Base-by-base conservation (phyloP, 2,113 vertebrate genomes). In the Melierax canorus region DNA sequence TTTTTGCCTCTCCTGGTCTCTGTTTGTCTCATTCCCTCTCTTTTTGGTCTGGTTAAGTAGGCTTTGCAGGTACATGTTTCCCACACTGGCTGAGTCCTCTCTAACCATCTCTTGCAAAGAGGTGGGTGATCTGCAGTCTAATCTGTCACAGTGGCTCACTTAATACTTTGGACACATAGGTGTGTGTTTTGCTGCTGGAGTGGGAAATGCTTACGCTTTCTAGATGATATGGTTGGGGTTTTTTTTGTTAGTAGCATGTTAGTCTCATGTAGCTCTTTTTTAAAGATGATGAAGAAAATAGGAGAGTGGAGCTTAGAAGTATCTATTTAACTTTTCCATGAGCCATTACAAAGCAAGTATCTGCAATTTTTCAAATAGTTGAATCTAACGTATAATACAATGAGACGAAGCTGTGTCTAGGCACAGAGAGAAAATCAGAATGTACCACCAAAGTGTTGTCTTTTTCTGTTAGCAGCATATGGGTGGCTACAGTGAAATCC, bases 371-470 rank as follows among this genome's bases (percentile, higher is more conserved):
- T 67, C 32, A 59, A 15, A 9, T 43, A 22, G 26, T 9, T 76
- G 12, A 2, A 9, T 67, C 9, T 59, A 27, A n/a, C 19, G 3
- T 12, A 11, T 3, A 46, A 46, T 5, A 9, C 34, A n/a, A 3
- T 56, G 22, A 20, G 19, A 48, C 7, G 27, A 27, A 62, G 15
- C 32, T 69, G 9, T 32, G 9, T 78, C n/a, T 85, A 26, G 12
- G 38, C 11, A 21, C 14, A 51, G 21, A 20, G 21, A 60, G 24
- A 53, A 93, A 43, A 24, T 16, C 38, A 30, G 23, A 72, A 10
- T 10, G 23, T 86, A 56, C 19, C 10, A 36, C 29, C 4, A 2
- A n/a, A 66, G 13, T 8, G 7, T 48, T 30, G 7, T 59, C 13
- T 39, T 76, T 26, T 55, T 66, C 39, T 58, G 3, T 91, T 74